Evolutionary conservation across 2,113 vertebrate species (phyloP).

Genomic region (Epinephelus moara): DNA sequence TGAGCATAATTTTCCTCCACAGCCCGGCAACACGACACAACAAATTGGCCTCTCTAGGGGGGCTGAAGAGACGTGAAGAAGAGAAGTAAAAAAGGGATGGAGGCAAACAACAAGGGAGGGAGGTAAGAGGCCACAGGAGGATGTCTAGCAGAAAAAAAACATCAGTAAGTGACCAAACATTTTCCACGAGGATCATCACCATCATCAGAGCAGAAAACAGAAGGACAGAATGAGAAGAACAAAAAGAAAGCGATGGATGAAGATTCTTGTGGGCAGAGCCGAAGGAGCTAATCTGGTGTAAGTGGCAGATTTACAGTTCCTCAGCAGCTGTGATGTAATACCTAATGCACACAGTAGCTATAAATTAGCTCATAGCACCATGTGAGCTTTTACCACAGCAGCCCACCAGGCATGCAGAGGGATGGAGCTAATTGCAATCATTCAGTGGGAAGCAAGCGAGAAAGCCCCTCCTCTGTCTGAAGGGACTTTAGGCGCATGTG

Average conservation of each 20-base stretch:
- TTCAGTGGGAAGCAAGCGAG: constrained; percentile 20
- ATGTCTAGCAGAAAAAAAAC: not conserved
- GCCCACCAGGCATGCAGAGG: constrained; percentile 10
- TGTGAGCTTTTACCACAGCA: constrained; percentile 29
- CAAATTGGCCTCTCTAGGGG: constrained; percentile 3
- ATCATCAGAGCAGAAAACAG: not conserved
- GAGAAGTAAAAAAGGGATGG: not conserved
- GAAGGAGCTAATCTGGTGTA: constrained; percentile 43
- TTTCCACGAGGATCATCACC: not conserved
- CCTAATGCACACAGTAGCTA: constrained; percentile 63
- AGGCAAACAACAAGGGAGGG: not conserved
- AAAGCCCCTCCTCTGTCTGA: not conserved
- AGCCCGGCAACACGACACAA: constrained; percentile 7
- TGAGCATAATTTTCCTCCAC: constrained; percentile 14
- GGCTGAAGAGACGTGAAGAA: not conserved
- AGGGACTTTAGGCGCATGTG: not conserved
- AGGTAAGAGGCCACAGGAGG: not conserved
- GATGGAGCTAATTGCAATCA: constrained; percentile 41
- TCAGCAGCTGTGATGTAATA: constrained; percentile 66
- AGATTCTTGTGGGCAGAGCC: constrained; percentile 14
- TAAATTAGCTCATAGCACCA: constrained; percentile 65
- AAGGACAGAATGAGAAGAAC: constrained; percentile 4
- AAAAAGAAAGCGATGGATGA: constrained; percentile 5
- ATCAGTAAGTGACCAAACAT: not conserved
- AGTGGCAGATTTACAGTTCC: constrained; percentile 72